Percentiles rank a stretch among this genome's conserved stretches.
Conservation (phyloP, 2,113 vertebrate genomes). For the Perca fluviatilis region DNA sequence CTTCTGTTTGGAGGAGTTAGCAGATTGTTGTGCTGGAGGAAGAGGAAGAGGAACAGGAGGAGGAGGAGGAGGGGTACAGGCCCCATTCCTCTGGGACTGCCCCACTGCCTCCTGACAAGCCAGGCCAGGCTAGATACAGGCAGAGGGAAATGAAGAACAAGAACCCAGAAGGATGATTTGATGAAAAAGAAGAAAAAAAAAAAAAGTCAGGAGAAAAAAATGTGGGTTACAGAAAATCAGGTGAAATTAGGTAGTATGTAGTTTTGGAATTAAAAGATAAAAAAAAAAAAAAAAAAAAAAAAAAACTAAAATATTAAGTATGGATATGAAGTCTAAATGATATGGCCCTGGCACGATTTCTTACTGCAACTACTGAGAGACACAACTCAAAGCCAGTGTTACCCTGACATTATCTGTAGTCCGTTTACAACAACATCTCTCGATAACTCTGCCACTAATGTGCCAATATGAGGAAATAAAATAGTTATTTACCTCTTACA, state of each 20-base stretch:
- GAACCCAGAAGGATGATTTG: not conserved
- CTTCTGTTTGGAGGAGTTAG: constrained; percentile 75
- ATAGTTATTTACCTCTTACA: not conserved
- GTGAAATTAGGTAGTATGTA: not conserved
- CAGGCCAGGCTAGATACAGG: constrained; percentile 22
- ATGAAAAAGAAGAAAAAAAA: not conserved
- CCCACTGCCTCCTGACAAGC: constrained; percentile 66
- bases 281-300: constrained; percentile 3
- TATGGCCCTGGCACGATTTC: not conserved
- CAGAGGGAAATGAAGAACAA: constrained; percentile 20
- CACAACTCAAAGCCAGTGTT: not conserved
- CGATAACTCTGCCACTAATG: not conserved
- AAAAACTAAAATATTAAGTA: not conserved
- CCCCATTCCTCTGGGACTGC: constrained; percentile 74
- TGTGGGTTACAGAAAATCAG: constrained; percentile 3
- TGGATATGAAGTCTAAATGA: not conserved
- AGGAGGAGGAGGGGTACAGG: constrained; percentile 52
- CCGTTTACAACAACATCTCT: not conserved
- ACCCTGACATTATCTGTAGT: not conserved
- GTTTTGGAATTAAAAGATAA: not conserved
- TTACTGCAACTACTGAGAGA: not conserved
- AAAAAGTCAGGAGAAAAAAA: not conserved
- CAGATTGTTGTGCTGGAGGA: constrained; percentile 57
- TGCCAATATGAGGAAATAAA: not conserved
- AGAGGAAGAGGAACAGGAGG: constrained; percentile 27